These are phyloP conservation scores for Baccha elongata DNA, from an alignment of 2,888 invertebrate species.

Conservation along the genomic window DNA sequence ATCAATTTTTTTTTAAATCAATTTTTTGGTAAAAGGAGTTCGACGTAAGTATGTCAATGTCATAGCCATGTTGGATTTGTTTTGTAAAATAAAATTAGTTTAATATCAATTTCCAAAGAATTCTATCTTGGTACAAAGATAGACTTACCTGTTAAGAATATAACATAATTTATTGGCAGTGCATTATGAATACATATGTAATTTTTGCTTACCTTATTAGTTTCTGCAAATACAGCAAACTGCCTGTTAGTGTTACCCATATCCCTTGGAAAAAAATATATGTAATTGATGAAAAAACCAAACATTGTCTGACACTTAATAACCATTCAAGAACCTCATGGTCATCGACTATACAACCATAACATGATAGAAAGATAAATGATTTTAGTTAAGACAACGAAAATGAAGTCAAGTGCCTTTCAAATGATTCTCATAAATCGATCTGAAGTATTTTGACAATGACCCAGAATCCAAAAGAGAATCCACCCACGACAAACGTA, in stretches of 20 bases:
- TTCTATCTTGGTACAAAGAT: no score
- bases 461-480: conserved; percentile 16
- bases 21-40: no score
- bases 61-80: no score
- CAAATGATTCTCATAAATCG: conserved; percentile 38
- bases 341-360: not conserved
- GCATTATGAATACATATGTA: no score
- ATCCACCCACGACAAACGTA: conserved; percentile 16
- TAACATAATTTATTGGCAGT: no score
- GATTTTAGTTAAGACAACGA: conserved; percentile 42
- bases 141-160: no score
- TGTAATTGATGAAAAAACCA: conserved; percentile 1
- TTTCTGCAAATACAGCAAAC: no score
- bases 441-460: conserved; percentile 31
- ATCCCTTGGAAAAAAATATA: not conserved
- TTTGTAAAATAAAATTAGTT: no score
- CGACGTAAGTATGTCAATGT: no score
- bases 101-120: no score
- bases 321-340: conserved; percentile 17
- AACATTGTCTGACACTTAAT: conserved; percentile 30
- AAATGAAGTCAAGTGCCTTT: conserved; percentile 16
- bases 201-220: no score
- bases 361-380: conserved; percentile 29
- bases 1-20: no score
- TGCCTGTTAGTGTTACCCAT: not conserved